A percentile compares a stretch with the other conserved stretches of the same genome.
Evolutionary conservation across 2,113 vertebrate species (phyloP).

Genomic region (Acanthochromis polyacanthus): DNA sequence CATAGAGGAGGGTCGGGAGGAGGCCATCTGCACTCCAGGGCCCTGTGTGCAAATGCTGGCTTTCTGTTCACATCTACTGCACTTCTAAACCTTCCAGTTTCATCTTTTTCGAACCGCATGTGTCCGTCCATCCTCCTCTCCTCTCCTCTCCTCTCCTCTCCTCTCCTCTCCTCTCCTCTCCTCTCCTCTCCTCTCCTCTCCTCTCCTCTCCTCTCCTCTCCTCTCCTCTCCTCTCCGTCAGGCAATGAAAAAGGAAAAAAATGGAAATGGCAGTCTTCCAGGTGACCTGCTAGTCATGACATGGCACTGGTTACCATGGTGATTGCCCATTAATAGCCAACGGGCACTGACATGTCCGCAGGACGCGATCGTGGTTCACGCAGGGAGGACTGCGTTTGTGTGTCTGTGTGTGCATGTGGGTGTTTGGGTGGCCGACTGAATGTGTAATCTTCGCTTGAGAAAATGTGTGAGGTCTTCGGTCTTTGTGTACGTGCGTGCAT

Average conservation of each 20-base stretch:
- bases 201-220: not conserved
- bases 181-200: not conserved
- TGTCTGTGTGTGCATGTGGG: conserved; percentile 23
- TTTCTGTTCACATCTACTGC: conserved; percentile 23
- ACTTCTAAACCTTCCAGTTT: conserved; percentile 14
- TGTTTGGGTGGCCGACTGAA: conserved; percentile 42
- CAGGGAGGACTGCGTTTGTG: conserved; percentile 26
- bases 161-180: conserved; percentile 15
- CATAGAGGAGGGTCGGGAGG: conserved; percentile 25
- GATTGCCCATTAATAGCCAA: conserved; percentile 82
- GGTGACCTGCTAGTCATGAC: conserved; percentile 79
- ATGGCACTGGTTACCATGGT: conserved; percentile 82
- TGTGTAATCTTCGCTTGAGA: conserved; percentile 29
- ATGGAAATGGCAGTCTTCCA: conserved; percentile 69
- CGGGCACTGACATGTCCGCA: conserved; percentile 68
- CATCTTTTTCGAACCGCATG: conserved; percentile 17
- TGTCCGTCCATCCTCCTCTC: not conserved
- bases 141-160: conserved; percentile 10
- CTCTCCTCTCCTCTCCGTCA: conserved; percentile 14
- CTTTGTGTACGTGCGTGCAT: conserved; percentile 12
- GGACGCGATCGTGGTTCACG: conserved; percentile 60
- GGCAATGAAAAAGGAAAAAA: conserved; percentile 23
- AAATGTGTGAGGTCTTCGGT: conserved; percentile 33
- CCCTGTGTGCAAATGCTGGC: conserved; percentile 17
- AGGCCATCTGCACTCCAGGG: conserved; percentile 26